These are phyloP conservation scores for Pterobdella sp. DNA, from an alignment of 2,888 invertebrate genomes.

Conservation along the genomic window DNA sequence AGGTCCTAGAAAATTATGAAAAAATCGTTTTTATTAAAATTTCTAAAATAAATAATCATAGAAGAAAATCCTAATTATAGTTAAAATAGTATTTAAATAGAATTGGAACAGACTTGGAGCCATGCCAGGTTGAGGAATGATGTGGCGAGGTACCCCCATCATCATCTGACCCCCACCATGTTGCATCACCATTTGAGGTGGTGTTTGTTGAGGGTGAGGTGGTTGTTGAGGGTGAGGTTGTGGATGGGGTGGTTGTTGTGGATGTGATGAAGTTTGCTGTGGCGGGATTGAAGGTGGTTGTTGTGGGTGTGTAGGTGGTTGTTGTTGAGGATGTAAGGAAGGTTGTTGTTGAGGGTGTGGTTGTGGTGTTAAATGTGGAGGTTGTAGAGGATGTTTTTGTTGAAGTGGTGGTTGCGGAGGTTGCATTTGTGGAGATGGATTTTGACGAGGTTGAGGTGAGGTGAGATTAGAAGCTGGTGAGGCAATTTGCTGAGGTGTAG, in stretches of 20 bases:
- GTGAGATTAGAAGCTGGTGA: background rate
- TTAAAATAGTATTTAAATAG: too few relatives aligned
- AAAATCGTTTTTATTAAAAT: background rate
- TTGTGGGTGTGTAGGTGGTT: constrained; percentile 9
- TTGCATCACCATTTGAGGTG: constrained; percentile 26
- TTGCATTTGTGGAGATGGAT: background rate
- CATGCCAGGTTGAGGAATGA: constrained; percentile 18
- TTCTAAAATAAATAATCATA: background rate
- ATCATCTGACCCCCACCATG: constrained; percentile 23
- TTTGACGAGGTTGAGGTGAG: background rate
- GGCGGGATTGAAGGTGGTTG: background rate
- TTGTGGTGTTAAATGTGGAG: background rate
- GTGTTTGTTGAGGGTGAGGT: constrained; percentile 11
- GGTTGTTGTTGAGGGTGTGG: constrained; percentile 6
- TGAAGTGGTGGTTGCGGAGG: background rate
- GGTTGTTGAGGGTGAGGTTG: constrained; percentile 16
- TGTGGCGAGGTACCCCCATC: constrained; percentile 10
- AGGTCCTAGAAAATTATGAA: constrained; percentile 3
- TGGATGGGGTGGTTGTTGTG: constrained; percentile 13
- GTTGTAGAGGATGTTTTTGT: constrained; percentile 13
- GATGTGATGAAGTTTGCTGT: constrained; percentile 9
- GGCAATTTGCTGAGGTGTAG: constrained; percentile 8
- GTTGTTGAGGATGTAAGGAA: background rate
- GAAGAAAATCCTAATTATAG: background rate
- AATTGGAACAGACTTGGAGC: too few relatives aligned